Base-by-base conservation (phyloP, 2,113 vertebrate species). In the Macrotis lagotis region DNA sequence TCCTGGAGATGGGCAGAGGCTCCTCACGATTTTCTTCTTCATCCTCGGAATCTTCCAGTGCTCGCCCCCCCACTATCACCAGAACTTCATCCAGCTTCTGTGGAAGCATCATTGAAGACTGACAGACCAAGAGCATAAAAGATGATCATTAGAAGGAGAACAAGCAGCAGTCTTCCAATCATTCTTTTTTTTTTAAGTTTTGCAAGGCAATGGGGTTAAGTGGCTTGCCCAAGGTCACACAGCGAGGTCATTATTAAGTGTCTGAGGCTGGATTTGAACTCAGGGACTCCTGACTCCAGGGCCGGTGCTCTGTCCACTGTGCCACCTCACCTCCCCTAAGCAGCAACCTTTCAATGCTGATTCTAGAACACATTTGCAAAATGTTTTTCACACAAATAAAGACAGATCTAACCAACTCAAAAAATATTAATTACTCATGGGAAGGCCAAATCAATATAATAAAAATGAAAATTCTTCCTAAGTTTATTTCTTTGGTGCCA, bases 81-180 rank as follows among this genome's bases (percentile, higher is more conserved):
- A 99, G 98, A 12, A 99, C 99, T 96, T 99, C 99, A 97, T 99
- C 99, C 51, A 99, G 98, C 97, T 98, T 98, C 98, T 99, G 97
- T 0, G 97, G 96, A 96, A 98, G 83, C 95, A 96, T 59, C 25
- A 95, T 49, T 51, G 94, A 90, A 7, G 66, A 97, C 97, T 97
- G 96, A 90, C 90, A 96, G 93, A 97, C 96, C 48, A 92, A 3
- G 26, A 93, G 50, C 31, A 4, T 26, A 0, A 55, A 6, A 59
- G 55, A 94, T 89, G 94, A 90, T 19, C 66, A 9, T 83, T 44
- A 83, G 59, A 25, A 74, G n/a, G n/a, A 83, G 55, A 66, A 66
- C 10, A 66, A 11, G 8, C 1, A 10, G 31, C 22, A 44, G 66
- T 44, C n/a, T 83, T 66, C n/a, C n/a, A n/a, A n/a, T n/a, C n/a